Evolutionary conservation across 2,113 vertebrate species (phyloP).

Genomic region (Hipposideros armiger): DNA sequence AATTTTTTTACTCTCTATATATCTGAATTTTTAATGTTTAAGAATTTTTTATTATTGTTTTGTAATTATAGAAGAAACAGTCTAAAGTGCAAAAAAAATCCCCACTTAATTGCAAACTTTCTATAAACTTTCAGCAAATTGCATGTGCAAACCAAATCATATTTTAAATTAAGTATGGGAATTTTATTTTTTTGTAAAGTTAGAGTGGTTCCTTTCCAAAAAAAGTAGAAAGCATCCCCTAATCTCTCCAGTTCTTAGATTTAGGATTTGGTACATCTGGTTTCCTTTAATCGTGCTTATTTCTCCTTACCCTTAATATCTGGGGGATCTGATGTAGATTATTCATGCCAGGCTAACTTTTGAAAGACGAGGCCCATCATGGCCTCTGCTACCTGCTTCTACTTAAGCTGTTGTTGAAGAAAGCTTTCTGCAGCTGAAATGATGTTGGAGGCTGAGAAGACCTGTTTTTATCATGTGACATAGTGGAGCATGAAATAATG

Average conservation of each 20-base stretch:
- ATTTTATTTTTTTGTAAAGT: background rate
- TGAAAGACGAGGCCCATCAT: background rate
- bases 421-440: background rate
- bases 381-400: conserved; percentile 19
- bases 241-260: background rate
- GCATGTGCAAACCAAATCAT: background rate
- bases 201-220: background rate
- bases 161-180: conserved; percentile 7
- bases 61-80: conserved; percentile 18
- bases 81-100: background rate
- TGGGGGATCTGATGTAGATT: conserved; percentile 23
- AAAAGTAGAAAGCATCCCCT: background rate
- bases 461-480: background rate
- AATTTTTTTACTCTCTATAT: background rate
- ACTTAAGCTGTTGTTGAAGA: conserved; percentile 16
- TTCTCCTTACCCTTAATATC: conserved; percentile 37
- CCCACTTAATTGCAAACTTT: background rate
- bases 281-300: conserved; percentile 49
- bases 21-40: conserved; percentile 7
- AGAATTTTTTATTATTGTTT: background rate
- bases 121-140: background rate
- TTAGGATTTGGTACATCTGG: conserved; percentile 16
- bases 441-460: background rate
- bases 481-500: background rate
- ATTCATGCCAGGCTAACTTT: background rate